Percentiles rank a stretch among this genome's conserved stretches.
Evolutionary conservation across 1,140 invertebrate species (phyloP).

Genomic region (Hestina assimilis): DNA sequence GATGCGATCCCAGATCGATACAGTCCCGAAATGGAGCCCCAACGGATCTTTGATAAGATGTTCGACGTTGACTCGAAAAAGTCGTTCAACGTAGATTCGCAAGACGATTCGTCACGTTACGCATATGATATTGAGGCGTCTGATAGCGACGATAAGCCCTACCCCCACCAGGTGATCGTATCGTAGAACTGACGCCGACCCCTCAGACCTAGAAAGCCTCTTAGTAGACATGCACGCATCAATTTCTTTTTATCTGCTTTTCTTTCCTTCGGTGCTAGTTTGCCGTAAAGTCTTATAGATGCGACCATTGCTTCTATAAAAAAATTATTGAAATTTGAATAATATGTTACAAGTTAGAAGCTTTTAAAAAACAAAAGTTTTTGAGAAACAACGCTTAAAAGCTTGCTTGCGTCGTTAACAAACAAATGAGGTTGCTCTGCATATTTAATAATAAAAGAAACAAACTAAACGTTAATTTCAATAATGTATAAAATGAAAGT

Average conservation of each 20-base stretch:
- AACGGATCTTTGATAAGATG: constrained; percentile 78
- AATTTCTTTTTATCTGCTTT: constrained; percentile 67
- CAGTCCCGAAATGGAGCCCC: constrained; percentile 75
- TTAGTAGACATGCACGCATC: constrained; percentile 73
- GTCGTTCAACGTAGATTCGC: constrained; percentile 63
- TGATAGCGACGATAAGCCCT: constrained; percentile 72
- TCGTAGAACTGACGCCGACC: constrained; percentile 64
- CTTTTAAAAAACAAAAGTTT: not conserved
- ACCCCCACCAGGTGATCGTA: constrained; percentile 71
- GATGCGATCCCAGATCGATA: constrained; percentile 74
- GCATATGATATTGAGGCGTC: constrained; percentile 74
- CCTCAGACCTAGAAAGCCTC: constrained; percentile 62
- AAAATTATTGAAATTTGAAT: not conserved
- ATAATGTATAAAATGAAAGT: constrained; percentile 15
- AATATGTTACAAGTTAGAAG: not conserved
- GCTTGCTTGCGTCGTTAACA: constrained; percentile 15
- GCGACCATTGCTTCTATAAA: constrained; percentile 36
- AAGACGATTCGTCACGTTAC: constrained; percentile 67
- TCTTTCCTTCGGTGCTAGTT: constrained; percentile 56
- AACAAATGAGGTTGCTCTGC: not conserved
- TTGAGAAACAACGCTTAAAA: constrained; percentile 5
- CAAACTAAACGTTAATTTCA: constrained; percentile 1
- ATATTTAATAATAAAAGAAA: not conserved
- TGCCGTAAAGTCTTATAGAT: constrained; percentile 45
- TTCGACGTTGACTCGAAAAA: constrained; percentile 74